Percentiles rank a stretch among this genome's conserved stretches.
Evolutionary conservation across 2,888 invertebrate genomes (phyloP).

Genomic region (Parapristionchus giblindavisi): DNA sequence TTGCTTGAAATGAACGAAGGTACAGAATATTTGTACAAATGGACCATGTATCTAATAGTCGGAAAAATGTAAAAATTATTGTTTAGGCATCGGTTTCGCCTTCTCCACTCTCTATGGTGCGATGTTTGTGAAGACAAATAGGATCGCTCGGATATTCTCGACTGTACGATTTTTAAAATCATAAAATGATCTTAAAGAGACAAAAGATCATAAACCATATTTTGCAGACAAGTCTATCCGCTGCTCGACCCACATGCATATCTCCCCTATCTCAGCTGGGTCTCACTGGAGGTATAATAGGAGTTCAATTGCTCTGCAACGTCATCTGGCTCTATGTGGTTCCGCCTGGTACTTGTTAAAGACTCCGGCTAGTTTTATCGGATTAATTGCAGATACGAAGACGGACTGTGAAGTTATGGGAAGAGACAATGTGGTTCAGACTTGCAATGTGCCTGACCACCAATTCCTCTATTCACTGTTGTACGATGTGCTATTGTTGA

Average conservation of each 20-base stretch:
- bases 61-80: constrained; percentile 17
- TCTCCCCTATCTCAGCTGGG: constrained; percentile 79
- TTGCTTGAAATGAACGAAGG: neutral
- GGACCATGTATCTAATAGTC: too few relatives aligned
- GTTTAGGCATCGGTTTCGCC: constrained; percentile 76
- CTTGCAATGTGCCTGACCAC: constrained; percentile 64
- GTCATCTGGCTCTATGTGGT: constrained; percentile 80
- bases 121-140: constrained; percentile 81
- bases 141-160: constrained; percentile 80
- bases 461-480: constrained; percentile 77
- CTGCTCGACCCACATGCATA: constrained; percentile 80
- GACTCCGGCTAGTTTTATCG: neutral
- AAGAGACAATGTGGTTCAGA: constrained; percentile 59
- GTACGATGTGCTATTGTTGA: constrained; percentile 81
- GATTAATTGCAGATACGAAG: constrained; percentile 74
- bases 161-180: constrained; percentile 73
- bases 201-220: neutral
- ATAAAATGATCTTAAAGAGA: neutral
- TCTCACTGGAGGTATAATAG: constrained; percentile 74
- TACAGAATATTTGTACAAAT: too few relatives aligned
- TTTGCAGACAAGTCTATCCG: constrained; percentile 71
- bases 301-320: constrained; percentile 79
- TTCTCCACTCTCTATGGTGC: constrained; percentile 81
- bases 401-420: constrained; percentile 59
- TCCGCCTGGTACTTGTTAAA: constrained; percentile 69